These are phyloP conservation scores for Verasper variegatus DNA, from an alignment of 2,113 vertebrate genomes.

Conservation along the genomic window DNA sequence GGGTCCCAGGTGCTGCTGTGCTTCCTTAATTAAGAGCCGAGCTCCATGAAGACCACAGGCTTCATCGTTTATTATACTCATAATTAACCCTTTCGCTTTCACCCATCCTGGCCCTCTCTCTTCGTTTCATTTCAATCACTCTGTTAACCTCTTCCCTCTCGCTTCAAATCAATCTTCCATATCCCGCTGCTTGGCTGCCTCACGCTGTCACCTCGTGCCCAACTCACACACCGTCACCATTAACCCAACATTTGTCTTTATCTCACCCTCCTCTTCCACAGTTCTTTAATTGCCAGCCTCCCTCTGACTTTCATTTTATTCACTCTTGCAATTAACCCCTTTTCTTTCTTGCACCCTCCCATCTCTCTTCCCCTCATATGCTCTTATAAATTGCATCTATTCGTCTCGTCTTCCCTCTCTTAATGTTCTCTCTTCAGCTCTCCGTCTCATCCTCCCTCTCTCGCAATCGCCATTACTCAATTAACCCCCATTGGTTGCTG, in stretches of 20 bases:
- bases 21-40: conserved; percentile 74
- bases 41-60: conserved; percentile 58
- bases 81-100: conserved; percentile 69
- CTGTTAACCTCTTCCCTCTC: conserved; percentile 50
- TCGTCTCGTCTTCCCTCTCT: conserved; percentile 32
- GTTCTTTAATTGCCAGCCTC: conserved; percentile 56
- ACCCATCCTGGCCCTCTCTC: conserved; percentile 43
- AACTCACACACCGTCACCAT: conserved; percentile 41
- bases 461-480: conserved; percentile 65
- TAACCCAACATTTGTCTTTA: conserved; percentile 74
- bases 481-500: conserved; percentile 64
- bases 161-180: conserved; percentile 54
- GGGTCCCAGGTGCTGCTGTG: conserved; percentile 73
- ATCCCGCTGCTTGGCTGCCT: conserved; percentile 29
- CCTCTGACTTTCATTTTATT: conserved; percentile 66
- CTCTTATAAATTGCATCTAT: conserved; percentile 49
- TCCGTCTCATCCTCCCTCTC: conserved; percentile 29
- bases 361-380: conserved; percentile 46
- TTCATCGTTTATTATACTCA: conserved; percentile 67
- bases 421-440: conserved; percentile 43
- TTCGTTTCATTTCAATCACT: conserved; percentile 60
- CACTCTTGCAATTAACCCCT: conserved; percentile 72
- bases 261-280: conserved; percentile 57
- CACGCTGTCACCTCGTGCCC: conserved; percentile 49
- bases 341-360: conserved; percentile 45